Base-by-base conservation (phyloP, 53 echinoderm and acorn worm genomes). In the Astropecten irregularis region DNA sequence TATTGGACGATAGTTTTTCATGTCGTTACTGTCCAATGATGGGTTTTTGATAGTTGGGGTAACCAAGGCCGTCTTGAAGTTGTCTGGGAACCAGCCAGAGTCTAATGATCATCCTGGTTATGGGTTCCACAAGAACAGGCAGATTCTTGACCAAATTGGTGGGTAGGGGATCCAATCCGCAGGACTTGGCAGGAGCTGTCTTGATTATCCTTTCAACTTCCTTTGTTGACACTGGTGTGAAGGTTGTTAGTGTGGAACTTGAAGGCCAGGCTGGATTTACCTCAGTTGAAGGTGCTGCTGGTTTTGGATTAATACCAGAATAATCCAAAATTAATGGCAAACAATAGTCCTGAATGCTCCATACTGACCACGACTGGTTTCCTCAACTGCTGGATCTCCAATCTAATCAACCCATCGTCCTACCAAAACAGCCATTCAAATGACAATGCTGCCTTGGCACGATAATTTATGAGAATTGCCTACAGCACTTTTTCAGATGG, bases 31-130 rank as follows among this genome's bases (percentile, higher is more conserved):
- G n/a, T n/a, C n/a, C n/a, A n/a, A n/a, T n/a, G n/a, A n/a, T n/a
- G n/a, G n/a, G n/a, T n/a, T n/a, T n/a, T n/a, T n/a, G n/a, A 54
- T 57, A 40, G 73, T 63, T 3, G 59, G 60, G 25, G 74, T 50
- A 73, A 87, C 61, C 46, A 81, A 34, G 20, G 81, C 88, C 15
- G 57, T 36, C 37, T 82, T 82, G 48, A 82, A 76, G 19, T n/a
- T 20, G 2, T 3, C 25, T 44, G 85, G 85, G 19, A 85, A 85
- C 26, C 19, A 2, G 11, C 85, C 64, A 27, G 15, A 18, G 3
- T 10, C 33, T 4, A 83, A 29, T 39, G 25, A 40, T 40, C 0
- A 56, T 21, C 14, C 18, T 25, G 20, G 44, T 59, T 16, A 84
- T 84, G 7, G 48, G 40, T 7, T 10, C 42, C 3, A 35, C n/a